A percentile compares a stretch with the other conserved stretches of the same genome.
Conservation (phyloP, 35 echinoderm and acorn worm genomes). For the Ophioderma brevispina region DNA sequence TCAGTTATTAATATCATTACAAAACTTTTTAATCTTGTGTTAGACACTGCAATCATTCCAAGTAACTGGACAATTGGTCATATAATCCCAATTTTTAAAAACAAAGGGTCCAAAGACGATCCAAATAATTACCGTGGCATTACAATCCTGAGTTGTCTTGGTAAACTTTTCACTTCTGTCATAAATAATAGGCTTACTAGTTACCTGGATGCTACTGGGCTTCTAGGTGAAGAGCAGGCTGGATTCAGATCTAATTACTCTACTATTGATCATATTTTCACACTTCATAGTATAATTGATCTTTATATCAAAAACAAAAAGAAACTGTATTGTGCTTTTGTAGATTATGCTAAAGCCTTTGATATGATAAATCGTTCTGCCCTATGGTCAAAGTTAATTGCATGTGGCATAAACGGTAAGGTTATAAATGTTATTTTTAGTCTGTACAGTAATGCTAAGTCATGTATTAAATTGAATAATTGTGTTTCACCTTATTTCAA, state of each 20-base stretch:
- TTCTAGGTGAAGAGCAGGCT: constrained; percentile 27
- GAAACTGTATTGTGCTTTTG: constrained; percentile 5
- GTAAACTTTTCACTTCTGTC: constrained; percentile 35
- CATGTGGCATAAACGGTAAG: no score
- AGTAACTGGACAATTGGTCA: constrained; percentile 1
- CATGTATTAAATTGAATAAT: not conserved
- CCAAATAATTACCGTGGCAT: constrained; percentile 33
- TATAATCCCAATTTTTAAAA: constrained; percentile 27
- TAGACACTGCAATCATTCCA: constrained; percentile 6
- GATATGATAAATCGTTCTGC: constrained; percentile 10
- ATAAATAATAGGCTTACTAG: not conserved
- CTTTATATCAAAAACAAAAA: not conserved
- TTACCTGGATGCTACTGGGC: not conserved
- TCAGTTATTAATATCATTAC: not conserved
- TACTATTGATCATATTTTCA: not conserved
- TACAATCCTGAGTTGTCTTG: constrained; percentile 20
- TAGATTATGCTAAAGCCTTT: constrained; percentile 34
- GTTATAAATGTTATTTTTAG: not conserved
- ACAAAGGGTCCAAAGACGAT: constrained; percentile 23
- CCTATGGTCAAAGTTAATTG: constrained; percentile 20
- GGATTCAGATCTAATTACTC: constrained; percentile 21
- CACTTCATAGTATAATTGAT: no score
- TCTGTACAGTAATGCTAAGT: not conserved
- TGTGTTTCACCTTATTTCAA: not conserved
- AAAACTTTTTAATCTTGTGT: constrained; percentile 26